These are phyloP conservation scores for Cercocebus atys DNA, from an alignment of 2,113 vertebrate species.

Conservation along the genomic window DNA sequence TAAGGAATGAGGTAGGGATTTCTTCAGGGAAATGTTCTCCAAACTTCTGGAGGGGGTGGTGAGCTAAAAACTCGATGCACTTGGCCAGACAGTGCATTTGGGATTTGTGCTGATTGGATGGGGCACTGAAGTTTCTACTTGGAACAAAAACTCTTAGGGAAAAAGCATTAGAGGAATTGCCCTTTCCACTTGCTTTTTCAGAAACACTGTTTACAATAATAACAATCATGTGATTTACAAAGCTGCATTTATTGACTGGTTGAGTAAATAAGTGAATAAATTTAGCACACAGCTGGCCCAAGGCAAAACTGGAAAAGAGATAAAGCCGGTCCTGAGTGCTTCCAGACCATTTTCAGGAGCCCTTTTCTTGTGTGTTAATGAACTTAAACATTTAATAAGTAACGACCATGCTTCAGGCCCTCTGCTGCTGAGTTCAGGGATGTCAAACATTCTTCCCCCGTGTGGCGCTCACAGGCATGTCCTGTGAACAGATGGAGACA, in stretches of 20 bases:
- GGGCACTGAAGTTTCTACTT: constrained; percentile 5
- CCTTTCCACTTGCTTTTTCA: constrained; percentile 22
- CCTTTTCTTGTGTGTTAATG: constrained; percentile 16
- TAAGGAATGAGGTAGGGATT: not conserved
- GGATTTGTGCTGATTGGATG: not conserved
- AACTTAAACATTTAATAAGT: not conserved
- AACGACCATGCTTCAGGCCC: not conserved
- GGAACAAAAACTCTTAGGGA: not conserved
- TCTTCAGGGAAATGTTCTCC: not conserved
- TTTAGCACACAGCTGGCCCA: constrained; percentile 13
- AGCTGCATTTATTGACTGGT: constrained; percentile 40
- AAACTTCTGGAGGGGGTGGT: not conserved
- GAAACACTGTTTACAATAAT: constrained; percentile 41
- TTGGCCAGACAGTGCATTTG: not conserved
- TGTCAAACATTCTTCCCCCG: not conserved
- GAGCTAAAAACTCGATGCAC: constrained; percentile 9
- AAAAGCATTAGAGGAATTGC: not conserved
- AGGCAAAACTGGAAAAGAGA: not conserved
- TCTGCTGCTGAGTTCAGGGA: too few species aligned
- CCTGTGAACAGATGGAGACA: not conserved
- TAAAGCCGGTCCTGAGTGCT: not conserved
- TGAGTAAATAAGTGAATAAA: constrained; percentile 58
- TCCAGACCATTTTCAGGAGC: not conserved
- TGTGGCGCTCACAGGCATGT: not conserved
- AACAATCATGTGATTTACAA: constrained; percentile 20